phyloP scores from a whole-genome alignment of 2,797 vertebrate genomes.

The Enteromius radiatus region DNA sequence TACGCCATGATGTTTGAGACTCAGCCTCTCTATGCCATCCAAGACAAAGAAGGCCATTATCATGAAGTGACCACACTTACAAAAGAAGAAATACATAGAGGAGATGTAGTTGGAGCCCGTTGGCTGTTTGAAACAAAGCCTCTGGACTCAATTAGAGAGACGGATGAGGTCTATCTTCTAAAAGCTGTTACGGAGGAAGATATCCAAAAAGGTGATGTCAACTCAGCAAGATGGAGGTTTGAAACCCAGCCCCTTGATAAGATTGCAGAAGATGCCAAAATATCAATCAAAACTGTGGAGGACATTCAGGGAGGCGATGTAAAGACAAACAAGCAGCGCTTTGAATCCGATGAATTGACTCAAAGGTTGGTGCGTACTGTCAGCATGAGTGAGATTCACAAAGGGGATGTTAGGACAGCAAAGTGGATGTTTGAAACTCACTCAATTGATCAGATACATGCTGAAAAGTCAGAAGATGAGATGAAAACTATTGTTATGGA shows the following conservation, averaged over 20 bases:
- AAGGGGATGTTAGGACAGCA: slow-evolving; percentile 88
- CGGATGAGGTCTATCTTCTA: slow-evolving; percentile 88
- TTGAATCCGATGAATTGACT: slow-evolving; percentile 81
- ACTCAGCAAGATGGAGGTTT: slow-evolving; percentile 89
- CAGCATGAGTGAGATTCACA: slow-evolving; percentile 89
- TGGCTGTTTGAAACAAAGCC: slow-evolving; percentile 97
- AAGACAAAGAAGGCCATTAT: slow-evolving; percentile 88
- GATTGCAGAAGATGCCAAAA: slow-evolving; percentile 81
- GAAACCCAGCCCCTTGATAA: slow-evolving; percentile 91
- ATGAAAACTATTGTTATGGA: slow-evolving; percentile 85
- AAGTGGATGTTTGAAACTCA: slow-evolving; percentile 94
- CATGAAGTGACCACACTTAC: slow-evolving; percentile 94
- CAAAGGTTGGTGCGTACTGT: slow-evolving; percentile 82
- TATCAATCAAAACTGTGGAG: slow-evolving; percentile 78
- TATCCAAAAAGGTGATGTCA: slow-evolving; percentile 89
- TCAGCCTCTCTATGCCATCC: slow-evolving; percentile 91
- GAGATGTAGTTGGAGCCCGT: slow-evolving; percentile 87
- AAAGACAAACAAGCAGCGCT: slow-evolving; percentile 80
- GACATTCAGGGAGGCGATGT: slow-evolving; percentile 87
- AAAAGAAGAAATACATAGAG: slow-evolving; percentile 88
- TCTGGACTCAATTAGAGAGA: slow-evolving; percentile 87
- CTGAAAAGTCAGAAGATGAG: slow-evolving; percentile 82
- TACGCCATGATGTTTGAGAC: slow-evolving; percentile 94
- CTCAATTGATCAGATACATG: slow-evolving; percentile 86
- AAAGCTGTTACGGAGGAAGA: slow-evolving; percentile 92